Evolutionary conservation across 2,113 vertebrate genomes (phyloP).

Genomic region (Tyto alba): DNA sequence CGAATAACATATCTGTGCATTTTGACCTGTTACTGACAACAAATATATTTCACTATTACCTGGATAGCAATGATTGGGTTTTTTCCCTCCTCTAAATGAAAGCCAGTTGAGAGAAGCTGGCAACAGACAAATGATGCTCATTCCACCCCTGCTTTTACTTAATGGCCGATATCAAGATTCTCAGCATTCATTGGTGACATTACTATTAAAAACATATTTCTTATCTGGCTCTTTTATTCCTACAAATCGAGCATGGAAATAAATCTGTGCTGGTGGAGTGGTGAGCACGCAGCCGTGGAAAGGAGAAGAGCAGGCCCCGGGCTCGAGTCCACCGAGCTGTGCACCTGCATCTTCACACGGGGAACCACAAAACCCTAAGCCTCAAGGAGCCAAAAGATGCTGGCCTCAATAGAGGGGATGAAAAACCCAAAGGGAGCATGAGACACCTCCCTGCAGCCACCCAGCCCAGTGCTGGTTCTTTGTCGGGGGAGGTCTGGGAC

Average conservation of each 20-base stretch:
- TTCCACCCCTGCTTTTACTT: slow-evolving; percentile 61
- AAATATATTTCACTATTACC: slow-evolving; percentile 64
- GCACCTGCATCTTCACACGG: neutral
- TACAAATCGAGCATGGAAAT: slow-evolving; percentile 18
- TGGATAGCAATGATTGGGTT: neutral
- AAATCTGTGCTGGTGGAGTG: neutral
- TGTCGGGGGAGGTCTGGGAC: neutral
- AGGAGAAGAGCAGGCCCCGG: neutral
- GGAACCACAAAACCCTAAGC: neutral
- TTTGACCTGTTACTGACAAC: slow-evolving; percentile 60
- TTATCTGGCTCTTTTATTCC: slow-evolving; percentile 44
- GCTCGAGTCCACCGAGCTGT: accelerated
- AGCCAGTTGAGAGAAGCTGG: slow-evolving; percentile 61
- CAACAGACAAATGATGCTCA: slow-evolving; percentile 64
- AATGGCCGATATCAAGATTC: slow-evolving; percentile 36
- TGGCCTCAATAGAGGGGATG: neutral
- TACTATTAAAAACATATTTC: slow-evolving; percentile 66
- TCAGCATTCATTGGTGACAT: slow-evolving; percentile 18
- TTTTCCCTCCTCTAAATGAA: slow-evolving; percentile 41
- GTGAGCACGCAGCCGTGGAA: neutral
- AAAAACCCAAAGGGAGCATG: neutral
- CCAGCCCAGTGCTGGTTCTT: neutral
- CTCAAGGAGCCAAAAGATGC: neutral
- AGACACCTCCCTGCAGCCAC: neutral
- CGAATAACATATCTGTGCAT: slow-evolving; percentile 51